phyloP scores from a whole-genome alignment of 1,140 invertebrate species.

The Pseudomyrmex gracilis region DNA sequence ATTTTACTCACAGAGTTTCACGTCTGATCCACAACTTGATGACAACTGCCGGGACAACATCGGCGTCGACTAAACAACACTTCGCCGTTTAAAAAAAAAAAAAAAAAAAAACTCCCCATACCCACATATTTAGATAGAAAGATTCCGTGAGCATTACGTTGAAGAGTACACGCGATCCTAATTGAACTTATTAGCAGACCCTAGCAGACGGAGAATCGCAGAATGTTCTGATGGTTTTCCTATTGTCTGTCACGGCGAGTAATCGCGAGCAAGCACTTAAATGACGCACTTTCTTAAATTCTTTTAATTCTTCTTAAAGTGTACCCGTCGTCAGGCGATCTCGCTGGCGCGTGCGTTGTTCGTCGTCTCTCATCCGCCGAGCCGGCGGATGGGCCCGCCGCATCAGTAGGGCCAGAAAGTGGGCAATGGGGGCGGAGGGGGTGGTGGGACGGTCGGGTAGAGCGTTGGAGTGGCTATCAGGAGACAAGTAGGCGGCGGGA shows the following conservation, averaged over 20 bases:
- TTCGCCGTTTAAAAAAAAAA: too few species aligned
- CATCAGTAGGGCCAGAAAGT: conserved; percentile 84
- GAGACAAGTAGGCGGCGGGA: conserved; percentile 81
- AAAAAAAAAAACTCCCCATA: neutral
- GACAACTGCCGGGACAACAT: conserved; percentile 25
- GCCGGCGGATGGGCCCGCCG: conserved; percentile 48
- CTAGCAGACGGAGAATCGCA: neutral
- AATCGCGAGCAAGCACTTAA: too few species aligned
- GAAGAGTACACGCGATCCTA: conserved; percentile 9
- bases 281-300: neutral
- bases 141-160: neutral
- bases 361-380: neutral
- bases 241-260: neutral
- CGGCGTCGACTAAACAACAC: conserved; percentile 1
- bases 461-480: conserved; percentile 82
- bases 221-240: neutral
- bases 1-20: conserved; percentile 19
- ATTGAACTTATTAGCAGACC: neutral
- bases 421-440: conserved; percentile 82
- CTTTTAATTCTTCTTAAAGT: neutral
- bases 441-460: conserved; percentile 80
- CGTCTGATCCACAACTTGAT: conserved; percentile 11
- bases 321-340: conserved; percentile 25
- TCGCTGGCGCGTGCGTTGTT: conserved; percentile 20
- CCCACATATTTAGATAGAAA: neutral